Percentiles rank a stretch among this genome's conserved stretches.
phyloP scores from a whole-genome alignment of 2,113 vertebrate species.

The Rousettus leschenaultii region DNA sequence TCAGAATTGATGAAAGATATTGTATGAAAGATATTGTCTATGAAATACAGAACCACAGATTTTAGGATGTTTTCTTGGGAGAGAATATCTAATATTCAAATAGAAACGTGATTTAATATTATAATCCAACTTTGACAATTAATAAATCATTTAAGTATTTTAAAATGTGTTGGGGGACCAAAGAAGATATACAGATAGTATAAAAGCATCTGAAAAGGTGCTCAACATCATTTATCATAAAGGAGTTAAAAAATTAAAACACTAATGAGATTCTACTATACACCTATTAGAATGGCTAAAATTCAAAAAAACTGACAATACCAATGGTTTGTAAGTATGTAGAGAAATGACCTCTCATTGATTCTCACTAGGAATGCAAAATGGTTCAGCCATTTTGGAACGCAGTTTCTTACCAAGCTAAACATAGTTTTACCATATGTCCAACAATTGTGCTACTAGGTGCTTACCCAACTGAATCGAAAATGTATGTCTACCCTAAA shows the following conservation, averaged over 20 bases:
- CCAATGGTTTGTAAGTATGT: not conserved
- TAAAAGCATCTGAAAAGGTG: not conserved
- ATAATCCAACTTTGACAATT: not conserved
- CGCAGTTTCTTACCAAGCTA: not conserved
- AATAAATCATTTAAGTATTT: not conserved
- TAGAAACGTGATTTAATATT: not conserved
- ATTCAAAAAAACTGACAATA: not conserved
- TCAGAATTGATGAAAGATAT: not conserved
- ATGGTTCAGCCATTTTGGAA: not conserved
- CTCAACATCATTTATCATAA: not conserved
- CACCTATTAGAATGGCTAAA: not conserved
- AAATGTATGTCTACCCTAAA: not conserved
- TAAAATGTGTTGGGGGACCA: not conserved
- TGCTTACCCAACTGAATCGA: not conserved
- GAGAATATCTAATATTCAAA: not conserved
- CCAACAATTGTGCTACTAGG: not conserved
- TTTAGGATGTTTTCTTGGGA: not conserved
- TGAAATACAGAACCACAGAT: not conserved
- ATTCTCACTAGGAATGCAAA: not conserved
- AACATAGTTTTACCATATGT: not conserved
- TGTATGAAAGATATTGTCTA: not conserved
- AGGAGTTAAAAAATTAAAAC: not conserved
- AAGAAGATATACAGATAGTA: not conserved
- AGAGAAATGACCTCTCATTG: not conserved
- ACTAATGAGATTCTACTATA: not conserved